Conservation (phyloP, 2,113 vertebrate genomes). For the Gadus chalcogrammus region DNA sequence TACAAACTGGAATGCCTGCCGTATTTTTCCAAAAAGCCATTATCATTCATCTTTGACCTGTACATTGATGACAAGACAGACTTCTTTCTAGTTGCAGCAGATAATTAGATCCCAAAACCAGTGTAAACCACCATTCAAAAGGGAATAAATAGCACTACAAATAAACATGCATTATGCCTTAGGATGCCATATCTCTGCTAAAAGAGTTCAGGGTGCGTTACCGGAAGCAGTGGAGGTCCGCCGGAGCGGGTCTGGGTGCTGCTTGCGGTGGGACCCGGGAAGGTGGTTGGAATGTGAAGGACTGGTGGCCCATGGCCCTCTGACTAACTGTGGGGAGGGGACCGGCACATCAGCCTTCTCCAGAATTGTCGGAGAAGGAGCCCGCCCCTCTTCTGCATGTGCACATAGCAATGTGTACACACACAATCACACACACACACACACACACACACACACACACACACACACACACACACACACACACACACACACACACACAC, state of each 20-base stretch:
- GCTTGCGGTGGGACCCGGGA: conserved; percentile 77
- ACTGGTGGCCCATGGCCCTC: conserved; percentile 82
- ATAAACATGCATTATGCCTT: background rate
- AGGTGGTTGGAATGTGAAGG: conserved; percentile 77
- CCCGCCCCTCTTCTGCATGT: conserved; percentile 75
- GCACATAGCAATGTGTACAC: background rate
- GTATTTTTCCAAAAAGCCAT: background rate
- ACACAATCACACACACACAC: background rate
- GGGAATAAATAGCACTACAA: too few relatives aligned
- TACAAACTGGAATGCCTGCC: background rate
- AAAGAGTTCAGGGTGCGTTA: conserved; percentile 48
- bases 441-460: background rate
- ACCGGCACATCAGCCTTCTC: conserved; percentile 78
- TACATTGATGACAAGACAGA: conserved; percentile 6
- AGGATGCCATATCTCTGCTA: background rate
- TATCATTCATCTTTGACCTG: conserved; percentile 28
- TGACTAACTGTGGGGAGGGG: conserved; percentile 73
- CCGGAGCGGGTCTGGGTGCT: conserved; percentile 76
- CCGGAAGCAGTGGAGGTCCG: conserved; percentile 83
- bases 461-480: background rate
- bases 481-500: too few relatives aligned
- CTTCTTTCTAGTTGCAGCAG: background rate
- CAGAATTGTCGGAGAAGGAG: conserved; percentile 50
- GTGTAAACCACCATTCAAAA: too few relatives aligned
- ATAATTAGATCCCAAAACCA: background rate